phyloP scores from a whole-genome alignment of 2,113 vertebrate genomes.

The Cyanoramphus novaezelandiae region DNA sequence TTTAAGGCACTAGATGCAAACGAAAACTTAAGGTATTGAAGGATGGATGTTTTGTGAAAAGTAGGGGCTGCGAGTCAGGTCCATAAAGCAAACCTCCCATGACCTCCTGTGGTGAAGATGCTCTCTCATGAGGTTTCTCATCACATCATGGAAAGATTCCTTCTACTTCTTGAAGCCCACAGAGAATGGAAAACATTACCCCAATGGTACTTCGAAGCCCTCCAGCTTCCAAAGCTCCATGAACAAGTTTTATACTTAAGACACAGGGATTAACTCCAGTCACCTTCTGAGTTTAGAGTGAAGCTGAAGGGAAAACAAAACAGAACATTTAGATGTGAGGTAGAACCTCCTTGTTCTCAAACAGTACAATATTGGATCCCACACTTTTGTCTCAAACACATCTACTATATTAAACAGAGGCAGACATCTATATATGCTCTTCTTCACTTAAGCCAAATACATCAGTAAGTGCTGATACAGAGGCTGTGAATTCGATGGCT shows the following conservation, averaged over 20 bases:
- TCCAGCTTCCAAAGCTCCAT: neutral
- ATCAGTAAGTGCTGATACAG: slow-evolving; percentile 42
- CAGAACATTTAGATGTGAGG: neutral
- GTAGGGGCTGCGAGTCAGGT: neutral
- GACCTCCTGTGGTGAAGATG: neutral
- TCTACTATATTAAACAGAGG: slow-evolving; percentile 27
- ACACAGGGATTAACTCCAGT: neutral
- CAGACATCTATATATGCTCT: neutral
- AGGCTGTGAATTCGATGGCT: slow-evolving; percentile 44
- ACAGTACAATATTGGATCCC: neutral
- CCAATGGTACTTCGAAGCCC: neutral
- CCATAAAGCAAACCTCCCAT: neutral
- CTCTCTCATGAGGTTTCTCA: neutral
- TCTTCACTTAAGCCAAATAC: slow-evolving; percentile 29
- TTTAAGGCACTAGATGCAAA: neutral
- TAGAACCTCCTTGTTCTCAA: neutral
- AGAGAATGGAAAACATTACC: neutral
- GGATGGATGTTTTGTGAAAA: neutral
- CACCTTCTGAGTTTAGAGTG: neutral
- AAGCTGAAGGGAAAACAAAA: neutral
- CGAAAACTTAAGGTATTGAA: neutral
- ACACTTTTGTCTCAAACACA: neutral
- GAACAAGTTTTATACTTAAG: neutral
- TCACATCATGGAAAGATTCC: neutral
- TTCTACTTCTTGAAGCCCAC: neutral